Base-by-base conservation (phyloP, 1,140 invertebrate species). In the Cotesia chilonis region DNA sequence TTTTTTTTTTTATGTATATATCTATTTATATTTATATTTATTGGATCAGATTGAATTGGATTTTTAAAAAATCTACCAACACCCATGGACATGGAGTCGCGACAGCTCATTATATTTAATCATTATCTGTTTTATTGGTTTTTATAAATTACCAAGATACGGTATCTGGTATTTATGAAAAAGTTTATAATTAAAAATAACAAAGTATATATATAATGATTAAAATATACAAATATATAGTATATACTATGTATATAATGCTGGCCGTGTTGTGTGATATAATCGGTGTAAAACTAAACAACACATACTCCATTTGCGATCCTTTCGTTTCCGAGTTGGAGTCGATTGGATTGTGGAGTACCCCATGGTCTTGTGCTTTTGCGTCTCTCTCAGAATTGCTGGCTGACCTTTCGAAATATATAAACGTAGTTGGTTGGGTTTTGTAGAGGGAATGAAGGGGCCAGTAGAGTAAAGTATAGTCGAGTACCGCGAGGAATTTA, bases 381-480 rank as follows among this genome's bases (percentile, higher is more conserved):
- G 67, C 72, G 68, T 66, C 54, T 74, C 38, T 38, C 47, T 72
- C 57, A 70, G 59, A 74, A 71, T 71, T 54, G 69, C 75, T 74
- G 77, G 74, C 74, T 77, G 77, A 76, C 77, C 76, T 77, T 77
- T 79, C 75, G 67, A 74, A 78, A 75, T 60, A 72, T 60, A 61
- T 12, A 20, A 17, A 66, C 70, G 14, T 36, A 47, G 61, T 37
- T 51, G 61, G 35, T 38, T 36, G 51, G 47, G 12, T 54, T 57
- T 55, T 35, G 55, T 47, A 14, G 36, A 57, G 69, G 63, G 70
- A 71, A 59, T 17, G 20, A 64, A 65, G 61, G 61, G 54, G 60
- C 61, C 36, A 54, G 41, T 51, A 64, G 68, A 74, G 73, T 74
- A 63, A 67, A 71, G 74, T 73, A 74, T 64, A 72, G 65, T 69